Percentiles rank a stretch among this genome's conserved stretches.
Conservation (phyloP, 2,113 vertebrate species). For the Danionella cerebrum region DNA sequence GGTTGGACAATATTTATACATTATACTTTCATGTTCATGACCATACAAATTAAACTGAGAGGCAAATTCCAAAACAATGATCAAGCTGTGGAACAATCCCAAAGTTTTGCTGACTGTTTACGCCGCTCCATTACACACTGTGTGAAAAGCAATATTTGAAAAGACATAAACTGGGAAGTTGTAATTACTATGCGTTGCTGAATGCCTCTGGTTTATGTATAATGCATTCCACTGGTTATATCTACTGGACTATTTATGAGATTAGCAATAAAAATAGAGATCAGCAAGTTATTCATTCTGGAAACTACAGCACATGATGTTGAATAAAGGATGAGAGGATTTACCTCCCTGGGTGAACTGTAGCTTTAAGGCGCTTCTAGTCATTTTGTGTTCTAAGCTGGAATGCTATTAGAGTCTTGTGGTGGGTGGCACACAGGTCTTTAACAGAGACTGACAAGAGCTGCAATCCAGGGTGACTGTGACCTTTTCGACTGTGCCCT, state of each 20-base stretch:
- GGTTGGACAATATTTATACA: too few relatives aligned
- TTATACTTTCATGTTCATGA: too few relatives aligned
- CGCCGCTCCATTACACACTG: too few relatives aligned
- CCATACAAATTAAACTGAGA: too few relatives aligned
- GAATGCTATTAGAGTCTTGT: slow-evolving; percentile 9
- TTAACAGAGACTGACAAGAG: slow-evolving; percentile 28
- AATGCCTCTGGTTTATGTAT: too few relatives aligned
- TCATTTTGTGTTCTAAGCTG: slow-evolving; percentile 16
- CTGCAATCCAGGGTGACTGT: slow-evolving; percentile 30
- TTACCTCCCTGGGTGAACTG: background rate
- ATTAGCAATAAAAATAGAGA: background rate
- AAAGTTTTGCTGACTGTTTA: too few relatives aligned
- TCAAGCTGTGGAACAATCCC: too few relatives aligned
- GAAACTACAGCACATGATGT: background rate
- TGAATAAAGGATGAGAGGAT: background rate
- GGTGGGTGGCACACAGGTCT: slow-evolving; percentile 6
- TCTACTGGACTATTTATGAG: background rate
- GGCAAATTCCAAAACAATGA: too few relatives aligned
- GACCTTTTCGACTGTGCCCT: slow-evolving; percentile 33
- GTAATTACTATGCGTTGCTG: too few relatives aligned
- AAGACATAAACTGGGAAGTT: too few relatives aligned
- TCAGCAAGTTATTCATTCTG: background rate
- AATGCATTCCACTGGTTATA: too few relatives aligned
- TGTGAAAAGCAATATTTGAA: too few relatives aligned
- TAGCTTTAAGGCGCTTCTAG: background rate